These are phyloP conservation scores for Ceyx margarethae DNA, from an alignment of 2,113 vertebrate species.

Conservation along the genomic window DNA sequence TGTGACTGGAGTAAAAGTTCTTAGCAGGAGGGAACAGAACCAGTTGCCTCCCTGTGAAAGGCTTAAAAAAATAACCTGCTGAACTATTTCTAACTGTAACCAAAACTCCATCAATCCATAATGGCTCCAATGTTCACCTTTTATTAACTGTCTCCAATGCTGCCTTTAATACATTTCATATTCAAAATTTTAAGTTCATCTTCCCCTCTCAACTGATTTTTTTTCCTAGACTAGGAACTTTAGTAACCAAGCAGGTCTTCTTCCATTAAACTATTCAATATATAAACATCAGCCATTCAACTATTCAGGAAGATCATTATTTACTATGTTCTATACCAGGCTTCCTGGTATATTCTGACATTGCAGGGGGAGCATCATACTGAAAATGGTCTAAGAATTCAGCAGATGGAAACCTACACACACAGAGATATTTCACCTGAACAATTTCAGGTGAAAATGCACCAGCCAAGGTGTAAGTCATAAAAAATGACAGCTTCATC, in stretches of 20 bases:
- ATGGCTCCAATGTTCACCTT: slow-evolving; percentile 39
- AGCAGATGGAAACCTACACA: not conserved
- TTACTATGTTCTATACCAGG: not conserved
- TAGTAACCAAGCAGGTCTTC: not conserved
- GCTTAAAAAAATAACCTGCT: slow-evolving; percentile 29
- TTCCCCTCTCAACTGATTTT: not conserved
- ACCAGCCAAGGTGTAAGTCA: not conserved
- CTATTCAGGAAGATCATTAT: not conserved
- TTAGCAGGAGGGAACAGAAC: not conserved
- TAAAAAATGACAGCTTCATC: not conserved
- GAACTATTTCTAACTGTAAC: not conserved
- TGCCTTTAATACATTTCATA: not conserved
- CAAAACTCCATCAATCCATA: slow-evolving; percentile 4
- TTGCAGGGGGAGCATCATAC: not conserved
- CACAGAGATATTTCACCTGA: not conserved
- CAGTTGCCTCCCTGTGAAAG: not conserved
- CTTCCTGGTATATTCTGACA: not conserved
- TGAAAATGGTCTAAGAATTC: not conserved
- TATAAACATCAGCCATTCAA: not conserved
- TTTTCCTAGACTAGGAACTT: not conserved
- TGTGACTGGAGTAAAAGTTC: not conserved
- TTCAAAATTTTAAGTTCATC: not conserved
- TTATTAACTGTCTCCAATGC: not conserved
- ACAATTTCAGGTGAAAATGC: not conserved
- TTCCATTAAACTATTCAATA: not conserved